Percentiles rank a stretch among this genome's conserved stretches.
These are phyloP conservation scores for Sinohyriopsis cumingii DNA, from an alignment of 2,888 invertebrate species.

Conservation along the genomic window DNA sequence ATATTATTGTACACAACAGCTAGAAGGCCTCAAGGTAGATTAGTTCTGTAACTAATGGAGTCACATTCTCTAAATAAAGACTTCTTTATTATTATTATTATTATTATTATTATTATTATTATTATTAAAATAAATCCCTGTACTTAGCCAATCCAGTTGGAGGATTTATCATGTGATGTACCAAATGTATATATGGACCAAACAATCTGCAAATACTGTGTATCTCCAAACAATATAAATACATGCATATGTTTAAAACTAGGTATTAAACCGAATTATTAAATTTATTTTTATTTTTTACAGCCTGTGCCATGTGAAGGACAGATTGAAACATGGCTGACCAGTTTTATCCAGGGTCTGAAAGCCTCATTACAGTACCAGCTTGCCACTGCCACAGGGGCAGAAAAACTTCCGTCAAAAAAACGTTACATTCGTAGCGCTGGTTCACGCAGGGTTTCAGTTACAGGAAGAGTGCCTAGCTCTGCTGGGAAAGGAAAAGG, in stretches of 20 bases:
- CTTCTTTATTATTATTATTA: background rate
- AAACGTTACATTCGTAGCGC: slow-evolving; percentile 55
- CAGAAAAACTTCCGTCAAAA: slow-evolving; percentile 46
- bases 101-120: background rate
- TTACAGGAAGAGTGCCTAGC: slow-evolving; percentile 41
- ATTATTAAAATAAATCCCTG: slow-evolving; percentile 1
- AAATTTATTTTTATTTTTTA: slow-evolving; percentile 5
- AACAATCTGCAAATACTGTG: no score
- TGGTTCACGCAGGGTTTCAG: slow-evolving; percentile 55
- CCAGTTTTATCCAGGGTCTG: slow-evolving; percentile 51
- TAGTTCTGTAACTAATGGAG: no score
- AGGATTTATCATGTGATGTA: background rate
- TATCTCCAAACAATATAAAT: no score
- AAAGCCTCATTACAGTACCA: slow-evolving; percentile 63
- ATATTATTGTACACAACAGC: no score
- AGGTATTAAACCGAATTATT: background rate
- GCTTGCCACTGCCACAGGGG: slow-evolving; percentile 57
- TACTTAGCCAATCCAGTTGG: background rate
- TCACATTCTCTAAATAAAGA: background rate
- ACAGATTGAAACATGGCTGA: slow-evolving; percentile 67
- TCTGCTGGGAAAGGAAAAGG: slow-evolving; percentile 31
- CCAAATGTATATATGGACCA: no score
- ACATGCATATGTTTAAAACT: no score
- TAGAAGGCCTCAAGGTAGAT: no score
- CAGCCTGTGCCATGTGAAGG: slow-evolving; percentile 68